These are phyloP conservation scores for Crotalus helleri DNA, from an alignment of 2,113 vertebrate genomes.

Conservation along the genomic window DNA sequence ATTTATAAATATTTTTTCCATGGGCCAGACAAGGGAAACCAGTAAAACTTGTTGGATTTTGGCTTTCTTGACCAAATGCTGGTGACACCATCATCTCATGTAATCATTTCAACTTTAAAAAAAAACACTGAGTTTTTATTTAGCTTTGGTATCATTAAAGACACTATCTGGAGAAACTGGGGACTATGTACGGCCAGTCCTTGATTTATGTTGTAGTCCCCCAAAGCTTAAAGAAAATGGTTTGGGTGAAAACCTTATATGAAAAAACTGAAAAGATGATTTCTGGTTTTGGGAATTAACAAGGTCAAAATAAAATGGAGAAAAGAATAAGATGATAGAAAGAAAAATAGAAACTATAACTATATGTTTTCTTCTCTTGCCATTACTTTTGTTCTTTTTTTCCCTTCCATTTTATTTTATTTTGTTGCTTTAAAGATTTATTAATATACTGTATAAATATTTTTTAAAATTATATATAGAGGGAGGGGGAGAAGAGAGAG, in stretches of 20 bases:
- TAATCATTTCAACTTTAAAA: no score
- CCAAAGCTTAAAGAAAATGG: not conserved
- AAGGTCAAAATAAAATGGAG: not conserved
- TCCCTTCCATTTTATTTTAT: not conserved
- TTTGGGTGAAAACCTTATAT: not conserved
- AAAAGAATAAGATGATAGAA: not conserved
- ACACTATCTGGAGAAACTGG: not conserved
- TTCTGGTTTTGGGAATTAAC: not conserved
- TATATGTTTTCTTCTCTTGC: not conserved
- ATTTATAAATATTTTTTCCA: no score
- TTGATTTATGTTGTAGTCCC: not conserved
- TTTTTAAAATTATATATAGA: not conserved
- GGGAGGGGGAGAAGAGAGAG: no score
- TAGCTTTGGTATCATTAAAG: not conserved
- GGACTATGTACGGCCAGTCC: not conserved
- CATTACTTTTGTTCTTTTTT: not conserved
- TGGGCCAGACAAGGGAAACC: no score
- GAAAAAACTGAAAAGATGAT: not conserved
- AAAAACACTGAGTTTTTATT: no score
- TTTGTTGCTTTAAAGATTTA: not conserved
- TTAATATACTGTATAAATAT: not conserved
- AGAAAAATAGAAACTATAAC: not conserved
- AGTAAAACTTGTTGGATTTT: no score
- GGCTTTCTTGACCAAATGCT: no score
- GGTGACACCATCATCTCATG: no score